Evolutionary conservation across 2,113 vertebrate species (phyloP), one percentile per base, ranked within the genome.

Genomic region (Tupaia chinensis): DNA sequence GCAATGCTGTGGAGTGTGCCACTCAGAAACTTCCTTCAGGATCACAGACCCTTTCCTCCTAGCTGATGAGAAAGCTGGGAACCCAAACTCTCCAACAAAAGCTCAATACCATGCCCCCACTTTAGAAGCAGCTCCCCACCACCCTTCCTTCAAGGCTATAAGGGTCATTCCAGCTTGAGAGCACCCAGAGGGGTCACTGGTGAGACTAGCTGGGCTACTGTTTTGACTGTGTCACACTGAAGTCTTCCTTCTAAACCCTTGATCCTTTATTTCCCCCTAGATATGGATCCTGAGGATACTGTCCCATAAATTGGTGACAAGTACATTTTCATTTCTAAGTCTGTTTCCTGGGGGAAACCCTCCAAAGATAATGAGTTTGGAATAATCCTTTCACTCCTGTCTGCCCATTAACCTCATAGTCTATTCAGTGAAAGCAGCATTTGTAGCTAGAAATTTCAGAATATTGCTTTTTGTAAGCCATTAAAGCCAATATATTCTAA

Each of bases 401-500:
- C 29, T 89, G 53, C 44, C 19, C 27, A 54, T 54, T 66, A 60
- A n/a, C 16, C 0, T 1, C 27, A 20, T 1, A 17, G 7, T 80
- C 79, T 94, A 44, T 7, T 87, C 29, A 85, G 82, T 73, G 84
- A 89, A 80, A 91, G 92, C 15, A 78, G 32, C 11, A 87, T 94
- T 63, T 84, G 19, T 53, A 92, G 72, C 66, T 89, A 90, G 68
- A 27, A n/a, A 87, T 97, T 87, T 91, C 25, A 91, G 66, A 95
- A 53, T 85, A 97, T 90, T 96, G 20, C 1, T 29, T 70, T 11
- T 32, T 76, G 53, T 89, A 97, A 97, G 80, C n/a, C 34, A 92
- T 3, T n/a, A 76, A 68, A 74, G 68, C 1, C 81, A 95, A 77
- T 68, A 91, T 19, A 83, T 97, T 91, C 87, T 87, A 96, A 84